These are phyloP conservation scores for Pseudolaguvia tuberculata DNA, from an alignment of 2,113 vertebrate genomes.

Conservation along the genomic window DNA sequence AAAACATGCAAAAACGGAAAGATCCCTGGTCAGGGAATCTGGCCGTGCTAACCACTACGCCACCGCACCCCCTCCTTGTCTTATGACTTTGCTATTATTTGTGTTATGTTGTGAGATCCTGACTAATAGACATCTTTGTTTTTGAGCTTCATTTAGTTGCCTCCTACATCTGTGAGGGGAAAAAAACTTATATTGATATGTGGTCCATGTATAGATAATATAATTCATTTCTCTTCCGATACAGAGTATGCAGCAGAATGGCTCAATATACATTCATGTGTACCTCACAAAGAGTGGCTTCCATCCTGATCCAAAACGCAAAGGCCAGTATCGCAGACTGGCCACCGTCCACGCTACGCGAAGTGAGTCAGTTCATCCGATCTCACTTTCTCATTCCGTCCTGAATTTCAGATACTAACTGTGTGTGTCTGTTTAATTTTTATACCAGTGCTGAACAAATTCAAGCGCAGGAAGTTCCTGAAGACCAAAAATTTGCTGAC, in stretches of 20 bases:
- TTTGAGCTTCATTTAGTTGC: too few species aligned
- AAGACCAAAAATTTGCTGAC: slow-evolving; percentile 95
- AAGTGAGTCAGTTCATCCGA: slow-evolving; percentile 65
- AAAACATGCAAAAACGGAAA: too few species aligned
- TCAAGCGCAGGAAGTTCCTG: slow-evolving; percentile 84
- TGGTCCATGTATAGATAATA: background rate
- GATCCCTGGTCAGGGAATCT: too few species aligned
- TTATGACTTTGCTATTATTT: background rate
- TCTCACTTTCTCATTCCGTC: background rate
- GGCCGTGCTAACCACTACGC: too few species aligned
- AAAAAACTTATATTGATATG: background rate
- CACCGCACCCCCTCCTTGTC: too few species aligned
- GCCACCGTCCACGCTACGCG: slow-evolving; percentile 82
- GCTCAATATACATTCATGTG: slow-evolving; percentile 86
- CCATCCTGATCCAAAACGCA: slow-evolving; percentile 88
- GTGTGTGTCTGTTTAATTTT: background rate
- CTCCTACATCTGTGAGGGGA: too few species aligned
- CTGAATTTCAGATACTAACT: background rate
- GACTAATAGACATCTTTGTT: background rate
- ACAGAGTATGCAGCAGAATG: slow-evolving; percentile 81
- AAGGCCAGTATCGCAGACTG: slow-evolving; percentile 83
- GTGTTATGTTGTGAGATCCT: background rate
- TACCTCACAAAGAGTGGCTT: slow-evolving; percentile 95
- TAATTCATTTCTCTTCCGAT: slow-evolving; percentile 18
- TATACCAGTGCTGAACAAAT: slow-evolving; percentile 89